A percentile compares a stretch with the other conserved stretches of the same genome.
phyloP scores from a whole-genome alignment of 2,888 invertebrate genomes.

The Cantharis lateralis region DNA sequence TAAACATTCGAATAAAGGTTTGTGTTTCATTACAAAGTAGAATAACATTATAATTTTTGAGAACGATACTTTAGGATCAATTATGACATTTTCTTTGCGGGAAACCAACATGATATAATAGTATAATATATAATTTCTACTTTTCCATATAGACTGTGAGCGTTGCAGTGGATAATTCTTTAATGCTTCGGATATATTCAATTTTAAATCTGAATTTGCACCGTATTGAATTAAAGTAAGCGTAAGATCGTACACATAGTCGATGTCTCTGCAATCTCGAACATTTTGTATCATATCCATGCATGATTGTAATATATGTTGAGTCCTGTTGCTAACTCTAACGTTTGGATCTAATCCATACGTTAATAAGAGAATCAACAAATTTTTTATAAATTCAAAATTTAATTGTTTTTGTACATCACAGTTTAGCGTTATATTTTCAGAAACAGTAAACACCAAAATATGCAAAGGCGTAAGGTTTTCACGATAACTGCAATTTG shows the following conservation, averaged over 20 bases:
- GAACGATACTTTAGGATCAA: conserved; percentile 66
- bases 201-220: conserved; percentile 71
- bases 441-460: conserved; percentile 71
- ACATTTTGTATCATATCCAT: conserved; percentile 73
- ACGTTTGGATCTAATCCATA: conserved; percentile 71
- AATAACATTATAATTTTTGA: conserved; percentile 69
- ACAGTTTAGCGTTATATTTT: conserved; percentile 70
- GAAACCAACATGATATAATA: conserved; percentile 74
- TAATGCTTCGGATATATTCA: conserved; percentile 57
- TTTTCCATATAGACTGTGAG: conserved; percentile 60
- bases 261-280: conserved; percentile 67
- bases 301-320: conserved; percentile 72
- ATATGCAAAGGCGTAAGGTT: conserved; percentile 73
- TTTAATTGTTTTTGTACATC: conserved; percentile 69
- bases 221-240: conserved; percentile 74
- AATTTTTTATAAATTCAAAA: conserved; percentile 72
- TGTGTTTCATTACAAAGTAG: conserved; percentile 70
- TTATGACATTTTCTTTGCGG: conserved; percentile 66
- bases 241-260: conserved; percentile 71
- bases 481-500: conserved; percentile 71
- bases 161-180: conserved; percentile 50
- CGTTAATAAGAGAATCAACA: conserved; percentile 66
- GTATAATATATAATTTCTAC: conserved; percentile 67
- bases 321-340: conserved; percentile 63
- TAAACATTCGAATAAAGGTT: conserved; percentile 69